Evolutionary conservation across 2,888 invertebrate species (phyloP).

Genomic region (Drosophila sordidapex): DNA sequence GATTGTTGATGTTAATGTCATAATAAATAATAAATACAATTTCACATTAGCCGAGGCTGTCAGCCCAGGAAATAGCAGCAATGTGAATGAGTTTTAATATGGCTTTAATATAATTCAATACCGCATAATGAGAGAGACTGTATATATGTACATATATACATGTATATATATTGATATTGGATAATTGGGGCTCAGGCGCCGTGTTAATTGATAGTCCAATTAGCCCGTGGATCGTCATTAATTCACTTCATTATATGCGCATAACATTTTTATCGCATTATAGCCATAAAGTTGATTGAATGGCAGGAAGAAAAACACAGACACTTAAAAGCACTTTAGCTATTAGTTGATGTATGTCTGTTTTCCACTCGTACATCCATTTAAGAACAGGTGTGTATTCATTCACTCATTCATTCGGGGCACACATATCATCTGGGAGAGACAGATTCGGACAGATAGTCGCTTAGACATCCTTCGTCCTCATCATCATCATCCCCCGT

Average conservation of each 20-base stretch:
- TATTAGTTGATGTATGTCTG: conserved; percentile 60
- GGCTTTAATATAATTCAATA: conserved; percentile 66
- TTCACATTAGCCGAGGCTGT: conserved; percentile 47
- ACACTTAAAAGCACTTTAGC: conserved; percentile 43
- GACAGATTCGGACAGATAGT: conserved; percentile 15
- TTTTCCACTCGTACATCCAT: conserved; percentile 32
- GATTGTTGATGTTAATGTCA: conserved; percentile 77
- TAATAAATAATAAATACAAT: conserved; percentile 77
- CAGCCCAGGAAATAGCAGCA: conserved; percentile 29
- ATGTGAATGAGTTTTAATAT: conserved; percentile 43
- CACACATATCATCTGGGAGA: conserved; percentile 9
- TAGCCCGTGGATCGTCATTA: conserved; percentile 37
- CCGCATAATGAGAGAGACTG: conserved; percentile 50
- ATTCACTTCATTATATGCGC: conserved; percentile 34
- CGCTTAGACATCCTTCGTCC: conserved; percentile 30
- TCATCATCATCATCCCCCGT: conserved; percentile 11
- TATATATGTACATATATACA: background rate
- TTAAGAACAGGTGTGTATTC: conserved; percentile 5
- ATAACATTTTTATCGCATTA: conserved; percentile 34
- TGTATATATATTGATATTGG: conserved; percentile 19
- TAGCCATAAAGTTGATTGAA: conserved; percentile 6
- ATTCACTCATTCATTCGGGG: conserved; percentile 7
- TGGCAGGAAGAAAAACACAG: background rate
- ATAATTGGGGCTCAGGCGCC: conserved; percentile 58
- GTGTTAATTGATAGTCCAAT: conserved; percentile 70